These are phyloP conservation scores for Petrocephalus sullivani DNA, from an alignment of 2,797 vertebrate species.

Conservation along the genomic window DNA sequence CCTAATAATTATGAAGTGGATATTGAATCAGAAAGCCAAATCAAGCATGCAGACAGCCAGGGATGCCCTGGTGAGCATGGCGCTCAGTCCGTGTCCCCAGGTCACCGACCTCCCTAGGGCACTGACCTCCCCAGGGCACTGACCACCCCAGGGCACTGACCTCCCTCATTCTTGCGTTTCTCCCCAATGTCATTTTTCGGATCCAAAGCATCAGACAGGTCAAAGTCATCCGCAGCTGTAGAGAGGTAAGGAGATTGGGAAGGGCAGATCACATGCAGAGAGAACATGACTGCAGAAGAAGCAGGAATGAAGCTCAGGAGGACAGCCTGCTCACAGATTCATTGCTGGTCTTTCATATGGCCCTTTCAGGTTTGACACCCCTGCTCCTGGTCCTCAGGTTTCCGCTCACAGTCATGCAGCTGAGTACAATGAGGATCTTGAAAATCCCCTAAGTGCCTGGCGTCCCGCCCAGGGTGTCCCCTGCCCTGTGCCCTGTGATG, in stretches of 20 bases:
- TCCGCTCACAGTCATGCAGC: neutral
- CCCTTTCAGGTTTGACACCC: neutral
- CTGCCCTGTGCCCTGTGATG: neutral
- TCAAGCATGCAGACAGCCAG: neutral
- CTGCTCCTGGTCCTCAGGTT: neutral
- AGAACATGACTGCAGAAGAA: neutral
- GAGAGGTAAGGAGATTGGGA: slow-evolving; percentile 23
- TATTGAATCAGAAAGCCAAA: neutral
- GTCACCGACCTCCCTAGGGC: slow-evolving; percentile 46
- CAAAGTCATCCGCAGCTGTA: slow-evolving; percentile 51
- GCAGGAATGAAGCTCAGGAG: neutral
- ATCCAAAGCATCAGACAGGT: slow-evolving; percentile 75
- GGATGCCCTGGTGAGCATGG: neutral
- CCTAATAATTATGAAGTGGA: neutral
- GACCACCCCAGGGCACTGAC: slow-evolving; percentile 44
- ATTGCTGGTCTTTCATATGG: neutral
- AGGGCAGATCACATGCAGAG: too few relatives aligned
- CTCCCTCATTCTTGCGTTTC: slow-evolving; percentile 51
- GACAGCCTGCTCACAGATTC: neutral
- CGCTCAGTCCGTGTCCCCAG: neutral
- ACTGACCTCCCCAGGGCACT: slow-evolving; percentile 48
- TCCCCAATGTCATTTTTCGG: slow-evolving; percentile 60
- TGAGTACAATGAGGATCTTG: neutral
- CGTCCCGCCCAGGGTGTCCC: neutral
- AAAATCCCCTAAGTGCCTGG: neutral